Base-by-base conservation (phyloP, 2,113 vertebrate species). In the Chaenocephalus aceratus region DNA sequence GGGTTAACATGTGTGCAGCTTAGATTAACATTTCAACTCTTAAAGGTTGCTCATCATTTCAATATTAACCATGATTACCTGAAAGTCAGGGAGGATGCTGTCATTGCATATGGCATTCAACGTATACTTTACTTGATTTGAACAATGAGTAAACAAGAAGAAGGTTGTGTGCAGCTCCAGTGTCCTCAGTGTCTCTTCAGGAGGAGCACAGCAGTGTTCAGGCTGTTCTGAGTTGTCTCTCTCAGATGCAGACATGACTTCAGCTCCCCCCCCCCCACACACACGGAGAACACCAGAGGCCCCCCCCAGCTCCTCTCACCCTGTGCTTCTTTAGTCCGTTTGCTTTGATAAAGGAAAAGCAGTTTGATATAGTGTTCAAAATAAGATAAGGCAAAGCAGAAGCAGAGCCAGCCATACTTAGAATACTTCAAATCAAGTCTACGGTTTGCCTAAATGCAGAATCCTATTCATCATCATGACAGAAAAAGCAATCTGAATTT, bases 1-100 rank as follows among this genome's bases (percentile, higher is more conserved):
- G 41, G 30, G 26, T n/a, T 48, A 48, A 70, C 49, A 48, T 78
- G 44, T 63, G 63, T 57, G 56, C 41, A 44, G 75, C 41, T 83
- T 57, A 13, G 16, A 74, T n/a, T 41, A 58, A 57, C 54, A n/a
- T 68, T 46, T 48, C 9, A 57, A 2, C 52, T 23, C 21, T 44
- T 67, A 44, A 57, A 75, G 1, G 66, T 21, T 8, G 26, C 15
- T 53, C 14, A 5, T 30, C 21, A 23, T 58, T 4, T 0, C 14
- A 11, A 16, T 6, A 36, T 6, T 36, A 36, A 5, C 36, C 36
- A 36, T 41, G 36, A 41, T 41, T 41, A 41, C 36, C 36, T 41
- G 5, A 41, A 7, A 41, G 36, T 7, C 36, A 41, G 36, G 36
- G 1, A 41, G 36, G 36, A 41, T 41, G 36, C 36, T 41, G 7